Conservation (phyloP, 2,113 vertebrate species). For the Cervus canadensis region DNA sequence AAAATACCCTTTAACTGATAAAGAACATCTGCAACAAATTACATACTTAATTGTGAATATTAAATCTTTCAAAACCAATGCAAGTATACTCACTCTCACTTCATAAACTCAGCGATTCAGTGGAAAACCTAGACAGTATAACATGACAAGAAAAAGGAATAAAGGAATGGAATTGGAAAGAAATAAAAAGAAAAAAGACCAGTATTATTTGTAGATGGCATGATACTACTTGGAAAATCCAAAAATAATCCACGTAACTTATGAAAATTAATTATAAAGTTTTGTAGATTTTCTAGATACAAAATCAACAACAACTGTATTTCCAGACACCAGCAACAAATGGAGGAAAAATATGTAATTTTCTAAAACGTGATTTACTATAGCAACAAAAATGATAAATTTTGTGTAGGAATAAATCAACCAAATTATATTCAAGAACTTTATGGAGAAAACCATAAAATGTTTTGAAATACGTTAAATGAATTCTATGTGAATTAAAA, state of each 20-base stretch:
- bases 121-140: background rate
- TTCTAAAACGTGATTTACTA: background rate
- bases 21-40: background rate
- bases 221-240: background rate
- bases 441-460: background rate
- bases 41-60: background rate
- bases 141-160: background rate
- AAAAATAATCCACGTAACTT: background rate
- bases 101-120: background rate
- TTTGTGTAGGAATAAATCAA: background rate
- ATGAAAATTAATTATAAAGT: background rate
- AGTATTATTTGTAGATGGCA: background rate
- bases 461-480: background rate
- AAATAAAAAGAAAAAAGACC: background rate
- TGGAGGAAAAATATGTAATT: background rate
- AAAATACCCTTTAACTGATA: background rate
- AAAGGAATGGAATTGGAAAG: background rate
- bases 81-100: background rate
- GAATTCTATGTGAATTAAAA: background rate
- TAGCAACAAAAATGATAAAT: slow-evolving; percentile 17
- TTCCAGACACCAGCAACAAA: background rate
- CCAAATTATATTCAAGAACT: background rate
- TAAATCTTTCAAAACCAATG: background rate
- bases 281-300: background rate
- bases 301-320: background rate